Percentiles rank a stretch among this genome's conserved stretches.
phyloP scores from a whole-genome alignment of 1,140 invertebrate genomes.

The Acromyrmex heyeri region DNA sequence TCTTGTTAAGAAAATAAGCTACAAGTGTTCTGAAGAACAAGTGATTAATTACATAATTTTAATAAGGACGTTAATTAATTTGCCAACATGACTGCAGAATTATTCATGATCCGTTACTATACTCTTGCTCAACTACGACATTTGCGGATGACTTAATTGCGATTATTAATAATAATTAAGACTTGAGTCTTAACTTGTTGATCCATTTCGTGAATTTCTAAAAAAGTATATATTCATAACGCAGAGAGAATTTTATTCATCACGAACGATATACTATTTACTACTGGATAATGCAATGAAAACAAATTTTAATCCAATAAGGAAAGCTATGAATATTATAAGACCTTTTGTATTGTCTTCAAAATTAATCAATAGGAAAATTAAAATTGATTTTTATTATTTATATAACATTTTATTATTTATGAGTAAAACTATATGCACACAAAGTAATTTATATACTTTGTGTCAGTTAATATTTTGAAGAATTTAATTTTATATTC shows the following conservation, averaged over 20 bases:
- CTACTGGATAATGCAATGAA: not conserved
- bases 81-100: not conserved
- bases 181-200: not conserved
- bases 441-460: not conserved
- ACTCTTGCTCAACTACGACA: not conserved
- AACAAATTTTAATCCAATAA: not conserved
- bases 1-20: conserved; percentile 16
- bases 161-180: conserved; percentile 13
- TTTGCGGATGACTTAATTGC: conserved; percentile 2
- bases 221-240: not conserved
- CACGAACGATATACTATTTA: not conserved
- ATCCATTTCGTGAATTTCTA: not conserved
- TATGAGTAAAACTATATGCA: too few relatives aligned
- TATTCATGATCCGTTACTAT: conserved; percentile 7
- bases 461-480: not conserved
- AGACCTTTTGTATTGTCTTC: not conserved
- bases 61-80: conserved; percentile 39
- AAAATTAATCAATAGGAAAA: not conserved
- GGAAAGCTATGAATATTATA: not conserved
- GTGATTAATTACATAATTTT: conserved; percentile 41
- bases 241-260: conserved; percentile 5
- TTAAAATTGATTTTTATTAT: not conserved
- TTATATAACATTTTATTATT: not conserved
- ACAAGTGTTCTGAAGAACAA: conserved; percentile 17
- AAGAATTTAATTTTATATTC: not conserved